Base-by-base conservation (phyloP, 1,140 invertebrate genomes). In the Radopholus similis region DNA sequence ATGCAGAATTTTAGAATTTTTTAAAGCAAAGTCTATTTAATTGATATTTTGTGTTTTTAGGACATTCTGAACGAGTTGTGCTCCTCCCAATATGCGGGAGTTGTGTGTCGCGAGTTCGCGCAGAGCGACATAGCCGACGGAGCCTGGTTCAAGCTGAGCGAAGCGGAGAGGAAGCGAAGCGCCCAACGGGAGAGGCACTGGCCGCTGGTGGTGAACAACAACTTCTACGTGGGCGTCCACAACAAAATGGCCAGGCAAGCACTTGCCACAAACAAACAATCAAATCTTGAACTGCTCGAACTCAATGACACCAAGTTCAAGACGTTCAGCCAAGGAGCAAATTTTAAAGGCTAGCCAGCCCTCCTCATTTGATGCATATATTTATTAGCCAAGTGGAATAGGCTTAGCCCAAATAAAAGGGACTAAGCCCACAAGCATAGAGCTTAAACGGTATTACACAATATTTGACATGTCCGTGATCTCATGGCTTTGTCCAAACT, bases 131-230 rank as follows among this genome's bases (percentile, higher is more conserved):
- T 78, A 13, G 74, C 77, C 4, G 77, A 78, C 53, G 77, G 77
- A 2, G 73, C 75, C 42, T 78, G 77, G 77, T 76, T 78, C 47
- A 80, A 78, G 56, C 51, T 80, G 64, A 74, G 73, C 32, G 70
- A 79, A 18, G 30, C 30, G 32, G 75, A 78, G 40, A 56, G 77
- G 13, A 55, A 60, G 35, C 53, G 23, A 3, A 5, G 15, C 4
- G 21, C 37, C 18, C 65, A 76, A 44, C 58, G 72, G 32, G 38
- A 40, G n/a, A 54, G 44, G 11, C 32, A 55, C 13, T 47, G 47
- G 6, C 77, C 77, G 9, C 68, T 49, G 15, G 76, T 78, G 23
- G 73, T 78, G 8, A 78, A 78, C 23, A 78, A 78, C 38, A 78
- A 78, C 59, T 80, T 73, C 54, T 78, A 78, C 53, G 62, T 78